Evolutionary conservation across 2,797 vertebrate species (phyloP).

Genomic region (Pempheris klunzingeri): DNA sequence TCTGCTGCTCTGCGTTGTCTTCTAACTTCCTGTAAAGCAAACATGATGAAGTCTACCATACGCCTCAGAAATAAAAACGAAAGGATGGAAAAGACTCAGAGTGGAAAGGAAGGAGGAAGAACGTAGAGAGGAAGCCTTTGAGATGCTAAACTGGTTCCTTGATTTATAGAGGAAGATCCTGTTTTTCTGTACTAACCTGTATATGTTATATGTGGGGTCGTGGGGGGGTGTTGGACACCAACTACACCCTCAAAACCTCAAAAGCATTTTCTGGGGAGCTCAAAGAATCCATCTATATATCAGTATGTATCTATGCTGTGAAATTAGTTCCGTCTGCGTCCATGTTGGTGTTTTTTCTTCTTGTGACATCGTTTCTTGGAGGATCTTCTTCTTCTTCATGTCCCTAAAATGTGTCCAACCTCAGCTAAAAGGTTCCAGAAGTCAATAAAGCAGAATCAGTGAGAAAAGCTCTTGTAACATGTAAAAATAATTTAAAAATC

Average conservation of each 20-base stretch:
- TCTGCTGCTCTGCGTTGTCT: constrained; percentile 4
- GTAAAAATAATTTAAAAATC: too few species aligned
- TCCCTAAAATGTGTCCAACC: too few species aligned
- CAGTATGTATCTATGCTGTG: not conserved
- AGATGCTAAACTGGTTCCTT: not conserved
- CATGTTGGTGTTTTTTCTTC: too few species aligned
- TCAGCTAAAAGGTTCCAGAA: too few species aligned
- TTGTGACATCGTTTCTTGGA: too few species aligned
- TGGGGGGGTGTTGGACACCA: too few species aligned
- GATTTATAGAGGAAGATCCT: not conserved
- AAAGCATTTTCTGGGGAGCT: not conserved
- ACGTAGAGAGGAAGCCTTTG: not conserved
- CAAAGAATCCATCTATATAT: too few species aligned
- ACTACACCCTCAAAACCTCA: not conserved
- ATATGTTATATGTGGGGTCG: too few species aligned
- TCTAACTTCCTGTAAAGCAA: not conserved
- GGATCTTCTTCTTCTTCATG: too few species aligned
- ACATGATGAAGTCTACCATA: not conserved
- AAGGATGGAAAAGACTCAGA: not conserved
- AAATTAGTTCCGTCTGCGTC: too few species aligned
- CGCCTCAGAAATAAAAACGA: not conserved
- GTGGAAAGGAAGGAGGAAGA: not conserved
- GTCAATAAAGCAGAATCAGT: too few species aligned
- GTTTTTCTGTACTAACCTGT: not conserved
- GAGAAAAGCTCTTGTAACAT: too few species aligned